A percentile compares a stretch with the other conserved stretches of the same genome.
Evolutionary conservation across 2,888 invertebrate species (phyloP).

Genomic region (Eilema griseolum): DNA sequence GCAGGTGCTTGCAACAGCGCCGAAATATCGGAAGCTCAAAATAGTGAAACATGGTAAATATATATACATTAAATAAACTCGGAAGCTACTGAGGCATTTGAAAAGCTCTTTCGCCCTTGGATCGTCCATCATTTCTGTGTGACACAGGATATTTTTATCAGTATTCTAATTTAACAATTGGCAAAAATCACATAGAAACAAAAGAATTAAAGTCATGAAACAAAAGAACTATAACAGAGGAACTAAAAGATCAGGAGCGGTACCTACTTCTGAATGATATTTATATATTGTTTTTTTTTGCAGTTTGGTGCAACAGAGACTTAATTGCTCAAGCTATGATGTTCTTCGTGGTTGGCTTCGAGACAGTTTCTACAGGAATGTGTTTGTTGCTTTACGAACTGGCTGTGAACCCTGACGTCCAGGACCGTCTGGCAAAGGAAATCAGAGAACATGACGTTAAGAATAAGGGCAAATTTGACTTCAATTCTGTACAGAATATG

Average conservation of each 20-base stretch:
- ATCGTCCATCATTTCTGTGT: too few species aligned
- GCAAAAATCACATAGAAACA: background rate
- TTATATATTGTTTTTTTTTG: conserved; percentile 9
- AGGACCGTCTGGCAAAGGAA: conserved; percentile 63
- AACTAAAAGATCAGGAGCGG: background rate
- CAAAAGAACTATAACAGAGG: too few species aligned
- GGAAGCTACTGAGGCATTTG: too few species aligned
- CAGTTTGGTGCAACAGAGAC: conserved; percentile 62
- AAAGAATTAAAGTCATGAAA: too few species aligned
- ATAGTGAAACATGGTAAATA: too few species aligned
- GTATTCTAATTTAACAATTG: background rate
- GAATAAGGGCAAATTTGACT: conserved; percentile 77
- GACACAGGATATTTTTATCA: too few species aligned
- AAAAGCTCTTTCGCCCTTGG: too few species aligned
- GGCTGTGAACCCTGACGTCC: conserved; percentile 65
- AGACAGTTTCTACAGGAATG: conserved; percentile 64
- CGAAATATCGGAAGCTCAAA: too few species aligned
- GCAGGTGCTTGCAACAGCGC: too few species aligned
- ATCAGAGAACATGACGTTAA: conserved; percentile 58
- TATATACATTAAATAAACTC: too few species aligned
- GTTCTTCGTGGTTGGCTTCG: conserved; percentile 70
- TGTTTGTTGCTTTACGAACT: conserved; percentile 65
- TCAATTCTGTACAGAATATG: conserved; percentile 65
- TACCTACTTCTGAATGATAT: background rate
- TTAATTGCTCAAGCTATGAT: conserved; percentile 65